Percentiles rank a stretch among this genome's conserved stretches.
phyloP scores from a whole-genome alignment of 2,888 invertebrate genomes.

The Drosophila pseudotalamancana region DNA sequence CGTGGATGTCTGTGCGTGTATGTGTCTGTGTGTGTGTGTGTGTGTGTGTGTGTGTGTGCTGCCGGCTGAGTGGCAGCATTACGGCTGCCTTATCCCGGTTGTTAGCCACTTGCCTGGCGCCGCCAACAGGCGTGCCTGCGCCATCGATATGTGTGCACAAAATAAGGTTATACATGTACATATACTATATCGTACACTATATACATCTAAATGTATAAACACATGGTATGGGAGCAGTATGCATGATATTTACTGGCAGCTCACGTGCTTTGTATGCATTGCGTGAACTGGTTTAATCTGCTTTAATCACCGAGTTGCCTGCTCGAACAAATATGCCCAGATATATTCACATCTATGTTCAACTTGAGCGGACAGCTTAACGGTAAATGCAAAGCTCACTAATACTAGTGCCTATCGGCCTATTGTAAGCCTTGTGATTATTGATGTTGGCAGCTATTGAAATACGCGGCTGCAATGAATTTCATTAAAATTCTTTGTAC shows the following conservation, averaged over 20 bases:
- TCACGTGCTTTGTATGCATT: slow-evolving; percentile 27
- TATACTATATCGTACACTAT: neutral
- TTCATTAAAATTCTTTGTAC: slow-evolving; percentile 27
- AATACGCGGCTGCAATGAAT: slow-evolving; percentile 4
- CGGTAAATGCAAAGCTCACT: neutral
- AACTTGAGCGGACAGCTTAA: neutral
- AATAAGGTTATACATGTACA: slow-evolving; percentile 16
- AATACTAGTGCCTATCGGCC: neutral
- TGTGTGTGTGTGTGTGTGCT: slow-evolving; percentile 11
- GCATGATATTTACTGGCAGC: slow-evolving; percentile 18
- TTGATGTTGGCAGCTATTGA: slow-evolving; percentile 4
- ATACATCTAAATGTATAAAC: too few relatives aligned
- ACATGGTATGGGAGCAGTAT: too few relatives aligned
- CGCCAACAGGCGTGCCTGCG: slow-evolving; percentile 8
- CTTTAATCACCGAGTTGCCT: slow-evolving; percentile 8
- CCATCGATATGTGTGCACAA: slow-evolving; percentile 6
- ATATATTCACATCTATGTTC: neutral
- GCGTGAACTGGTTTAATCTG: slow-evolving; percentile 28
- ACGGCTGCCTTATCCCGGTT: slow-evolving; percentile 34
- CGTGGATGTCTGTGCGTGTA: neutral
- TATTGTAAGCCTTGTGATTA: neutral
- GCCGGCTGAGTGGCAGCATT: slow-evolving; percentile 50
- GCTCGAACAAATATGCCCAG: slow-evolving; percentile 9
- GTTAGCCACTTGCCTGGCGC: slow-evolving; percentile 33
- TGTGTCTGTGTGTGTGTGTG: neutral